A percentile compares a stretch with the other conserved stretches of the same genome.
phyloP scores from a whole-genome alignment of 2,797 vertebrate genomes.

The Acanthurus tractus region DNA sequence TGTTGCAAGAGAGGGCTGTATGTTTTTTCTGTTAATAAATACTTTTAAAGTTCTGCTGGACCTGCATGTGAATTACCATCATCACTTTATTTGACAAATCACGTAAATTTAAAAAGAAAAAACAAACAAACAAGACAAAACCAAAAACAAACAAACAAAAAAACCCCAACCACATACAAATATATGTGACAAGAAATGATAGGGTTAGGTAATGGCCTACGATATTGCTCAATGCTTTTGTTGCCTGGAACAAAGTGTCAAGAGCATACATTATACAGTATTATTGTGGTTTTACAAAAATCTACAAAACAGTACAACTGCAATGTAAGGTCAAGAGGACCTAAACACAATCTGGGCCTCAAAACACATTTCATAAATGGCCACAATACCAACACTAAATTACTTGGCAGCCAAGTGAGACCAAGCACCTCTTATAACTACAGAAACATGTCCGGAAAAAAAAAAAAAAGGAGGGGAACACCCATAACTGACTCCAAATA shows the following conservation, averaged over 20 bases:
- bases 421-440: constrained; percentile 70
- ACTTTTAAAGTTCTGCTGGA: not conserved
- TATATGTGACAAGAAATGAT: not conserved
- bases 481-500: constrained; percentile 74
- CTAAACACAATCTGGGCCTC: constrained; percentile 37
- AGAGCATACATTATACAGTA: constrained; percentile 14
- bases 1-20: no score
- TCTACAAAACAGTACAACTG: constrained; percentile 11
- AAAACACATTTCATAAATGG: constrained; percentile 71
- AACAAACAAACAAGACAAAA: no score
- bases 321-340: constrained; percentile 43
- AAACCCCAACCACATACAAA: no score
- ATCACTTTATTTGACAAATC: not conserved
- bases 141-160: no score
- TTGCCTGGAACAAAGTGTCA: constrained; percentile 2
- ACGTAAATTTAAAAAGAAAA: not conserved
- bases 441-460: constrained; percentile 70
- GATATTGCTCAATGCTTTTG: no score
- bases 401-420: constrained; percentile 66
- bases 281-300: constrained; percentile 44
- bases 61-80: not conserved
- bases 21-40: not conserved
- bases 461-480: constrained; percentile 55
- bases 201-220: not conserved
- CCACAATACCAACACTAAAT: constrained; percentile 74